Evolutionary conservation across 1,140 invertebrate genomes (phyloP).

Genomic region (Aphelenchoides besseyi): DNA sequence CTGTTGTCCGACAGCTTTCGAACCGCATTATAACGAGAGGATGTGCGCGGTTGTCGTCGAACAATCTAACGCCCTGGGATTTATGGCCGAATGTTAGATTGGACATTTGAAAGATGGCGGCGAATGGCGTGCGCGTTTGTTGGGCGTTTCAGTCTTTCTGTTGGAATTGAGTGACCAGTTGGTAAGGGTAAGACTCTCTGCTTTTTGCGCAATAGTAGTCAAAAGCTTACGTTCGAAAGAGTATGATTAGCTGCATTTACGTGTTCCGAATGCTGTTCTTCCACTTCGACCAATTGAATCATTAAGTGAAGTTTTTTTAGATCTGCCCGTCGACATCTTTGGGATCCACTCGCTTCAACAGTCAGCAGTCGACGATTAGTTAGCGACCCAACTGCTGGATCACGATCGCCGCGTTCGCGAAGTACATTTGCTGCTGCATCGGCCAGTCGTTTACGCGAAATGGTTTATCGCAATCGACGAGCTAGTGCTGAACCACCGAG

Average conservation of each 20-base stretch:
- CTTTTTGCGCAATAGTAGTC: not conserved
- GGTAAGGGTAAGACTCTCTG: not conserved
- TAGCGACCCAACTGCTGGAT: not conserved
- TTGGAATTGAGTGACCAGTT: not conserved
- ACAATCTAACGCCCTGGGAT: not conserved
- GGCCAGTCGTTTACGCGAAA: not conserved
- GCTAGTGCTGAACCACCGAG: not conserved
- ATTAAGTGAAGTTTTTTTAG: not conserved
- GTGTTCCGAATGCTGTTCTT: not conserved
- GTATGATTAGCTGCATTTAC: not conserved
- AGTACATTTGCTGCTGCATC: not conserved
- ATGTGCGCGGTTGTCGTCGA: not conserved
- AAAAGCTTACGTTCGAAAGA: not conserved
- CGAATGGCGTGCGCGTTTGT: not conserved
- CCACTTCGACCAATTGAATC: not conserved
- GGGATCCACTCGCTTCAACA: not conserved
- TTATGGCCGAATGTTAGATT: not conserved
- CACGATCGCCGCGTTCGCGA: not conserved
- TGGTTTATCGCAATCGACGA: constrained; percentile 3
- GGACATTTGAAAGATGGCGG: not conserved
- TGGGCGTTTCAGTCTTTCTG: not conserved
- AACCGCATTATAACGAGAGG: no score
- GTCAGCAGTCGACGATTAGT: not conserved
- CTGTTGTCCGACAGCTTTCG: no score
- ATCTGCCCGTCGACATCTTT: not conserved